phyloP scores from a whole-genome alignment of 2,888 invertebrate genomes.

The Chorisops tibialis region DNA sequence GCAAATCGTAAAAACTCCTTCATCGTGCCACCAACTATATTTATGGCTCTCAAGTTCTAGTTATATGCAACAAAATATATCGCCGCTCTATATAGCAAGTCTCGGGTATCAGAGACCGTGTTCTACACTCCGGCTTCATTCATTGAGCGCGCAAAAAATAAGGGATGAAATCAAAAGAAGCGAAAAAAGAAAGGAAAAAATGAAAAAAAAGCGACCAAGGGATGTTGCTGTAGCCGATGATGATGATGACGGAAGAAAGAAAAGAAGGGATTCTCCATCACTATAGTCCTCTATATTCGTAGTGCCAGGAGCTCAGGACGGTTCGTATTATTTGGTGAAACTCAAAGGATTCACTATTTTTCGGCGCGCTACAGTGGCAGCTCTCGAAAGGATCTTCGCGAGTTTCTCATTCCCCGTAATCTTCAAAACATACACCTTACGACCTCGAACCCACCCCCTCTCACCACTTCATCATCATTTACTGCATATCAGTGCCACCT shows the following conservation, averaged over 20 bases:
- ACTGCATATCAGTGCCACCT: slow-evolving; percentile 16
- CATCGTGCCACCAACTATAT: slow-evolving; percentile 24
- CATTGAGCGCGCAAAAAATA: slow-evolving; percentile 16
- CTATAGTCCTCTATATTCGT: neutral
- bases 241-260: slow-evolving; percentile 12
- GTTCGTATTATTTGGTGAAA: slow-evolving; percentile 4
- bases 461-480: slow-evolving; percentile 11
- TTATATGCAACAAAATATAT: slow-evolving; percentile 21
- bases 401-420: neutral
- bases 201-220: too few relatives aligned
- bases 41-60: slow-evolving; percentile 21
- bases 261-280: slow-evolving; percentile 2
- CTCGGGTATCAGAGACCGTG: neutral
- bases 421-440: neutral
- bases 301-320: neutral
- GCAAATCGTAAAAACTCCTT: slow-evolving; percentile 33
- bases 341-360: slow-evolving; percentile 30
- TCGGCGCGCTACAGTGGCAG: slow-evolving; percentile 27
- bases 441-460: neutral
- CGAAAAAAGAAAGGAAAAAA: too few relatives aligned
- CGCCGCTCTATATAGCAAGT: neutral
- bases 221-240: neutral
- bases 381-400: slow-evolving; percentile 25
- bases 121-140: slow-evolving; percentile 11
- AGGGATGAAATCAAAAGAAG: slow-evolving; percentile 17